Percentiles rank a stretch among this genome's conserved stretches.
phyloP scores from a whole-genome alignment of 2,797 vertebrate genomes.

The Margarornis squamiger region DNA sequence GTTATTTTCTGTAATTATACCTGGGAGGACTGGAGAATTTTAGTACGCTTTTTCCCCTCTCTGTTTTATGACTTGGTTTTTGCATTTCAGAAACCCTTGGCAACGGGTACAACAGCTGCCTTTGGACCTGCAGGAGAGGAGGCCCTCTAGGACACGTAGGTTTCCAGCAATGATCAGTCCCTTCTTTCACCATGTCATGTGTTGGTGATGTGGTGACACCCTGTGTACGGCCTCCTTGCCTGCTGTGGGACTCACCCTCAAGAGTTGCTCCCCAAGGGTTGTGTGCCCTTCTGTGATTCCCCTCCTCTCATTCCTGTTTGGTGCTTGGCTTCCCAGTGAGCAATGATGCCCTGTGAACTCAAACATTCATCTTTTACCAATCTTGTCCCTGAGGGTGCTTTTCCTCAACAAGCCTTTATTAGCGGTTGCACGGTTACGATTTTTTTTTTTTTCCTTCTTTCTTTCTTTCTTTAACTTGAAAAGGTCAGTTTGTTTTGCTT shows the following conservation, averaged over 20 bases:
- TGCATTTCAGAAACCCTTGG: not conserved
- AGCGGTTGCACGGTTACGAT: not conserved
- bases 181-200: not conserved
- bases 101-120: not conserved
- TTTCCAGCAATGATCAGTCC: not conserved
- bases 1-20: slow-evolving; percentile 56
- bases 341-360: not conserved
- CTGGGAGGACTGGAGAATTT: not conserved
- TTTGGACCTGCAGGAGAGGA: not conserved
- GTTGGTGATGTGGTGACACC: not conserved
- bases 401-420: not conserved
- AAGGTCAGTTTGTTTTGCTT: slow-evolving; percentile 2
- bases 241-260: not conserved
- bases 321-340: not conserved
- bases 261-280: not conserved
- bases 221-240: rapidly evolving
- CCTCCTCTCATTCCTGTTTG: not conserved
- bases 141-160: rapidly evolving
- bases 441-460: not conserved
- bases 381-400: not conserved
- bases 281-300: rapidly evolving
- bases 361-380: not conserved
- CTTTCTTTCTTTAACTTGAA: not conserved
- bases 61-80: not conserved
- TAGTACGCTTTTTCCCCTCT: not conserved